Base-by-base conservation (phyloP, 2,888 invertebrate genomes). In the Agriotes lineatus region DNA sequence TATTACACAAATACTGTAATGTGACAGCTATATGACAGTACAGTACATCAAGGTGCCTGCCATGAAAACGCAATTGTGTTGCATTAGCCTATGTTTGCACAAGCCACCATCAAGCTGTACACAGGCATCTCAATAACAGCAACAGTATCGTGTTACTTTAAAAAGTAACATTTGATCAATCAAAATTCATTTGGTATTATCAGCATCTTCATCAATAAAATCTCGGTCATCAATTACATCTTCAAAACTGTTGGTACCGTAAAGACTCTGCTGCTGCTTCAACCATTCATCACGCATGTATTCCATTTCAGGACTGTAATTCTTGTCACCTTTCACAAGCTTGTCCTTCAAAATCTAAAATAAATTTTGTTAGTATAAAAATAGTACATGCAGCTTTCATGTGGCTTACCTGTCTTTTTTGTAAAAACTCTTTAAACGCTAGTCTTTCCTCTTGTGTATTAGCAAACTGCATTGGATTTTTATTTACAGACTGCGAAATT, bases 371-470 rank as follows among this genome's bases (percentile, higher is more conserved):
- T 61, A 60, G 54, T 44, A 22, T 30, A 63, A 35, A 30, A 30
- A 39, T 19, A 65, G 20, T 10, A 5, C n/a, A 16, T n/a, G 33
- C 10, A 7, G n/a, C 30, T 30, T 35, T 35, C 5, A 35, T 48
- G 1, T n/a, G 25, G 50, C 42, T 60, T 73, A 87, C 86, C 84
- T 86, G 85, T 83, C 88, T 84, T 71, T 88, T 85, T 39, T 82
- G 74, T 68, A 90, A 80, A 79, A 90, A 90, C 18, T 88, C 85
- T 0, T 85, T 83, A 68, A 91, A 85, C 10, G 88, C 86, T 65
- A 85, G 82, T 63, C 83, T 83, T 76, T 88, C 87, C 54, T 82
- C 73, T 56, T 82, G 83, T 0, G 64, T 59, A 33, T 74, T 79
- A 10, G 72, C 63, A 73, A 77, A 80, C 37, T 72, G 57, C 5